phyloP scores from a whole-genome alignment of 2,113 vertebrate species.

The Ptilorrhoa leucosticta region DNA sequence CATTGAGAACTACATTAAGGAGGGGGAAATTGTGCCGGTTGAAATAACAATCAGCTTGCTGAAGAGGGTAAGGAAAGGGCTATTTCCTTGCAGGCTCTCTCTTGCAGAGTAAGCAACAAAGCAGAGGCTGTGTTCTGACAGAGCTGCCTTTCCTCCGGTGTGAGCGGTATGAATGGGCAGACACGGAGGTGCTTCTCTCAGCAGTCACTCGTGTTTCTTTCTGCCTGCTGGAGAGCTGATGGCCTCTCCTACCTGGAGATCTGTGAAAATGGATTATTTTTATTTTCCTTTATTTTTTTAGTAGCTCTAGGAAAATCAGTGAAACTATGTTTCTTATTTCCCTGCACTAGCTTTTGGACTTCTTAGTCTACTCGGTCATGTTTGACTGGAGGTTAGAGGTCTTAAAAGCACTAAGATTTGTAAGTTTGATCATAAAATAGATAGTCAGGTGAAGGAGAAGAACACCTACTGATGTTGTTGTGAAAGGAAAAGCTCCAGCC shows the following conservation, averaged over 20 bases:
- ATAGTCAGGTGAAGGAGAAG: background rate
- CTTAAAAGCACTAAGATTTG: background rate
- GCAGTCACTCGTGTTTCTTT: background rate
- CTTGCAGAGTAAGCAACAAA: background rate
- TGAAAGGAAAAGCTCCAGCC: background rate
- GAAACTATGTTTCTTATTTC: background rate
- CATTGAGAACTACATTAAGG: constrained; percentile 90
- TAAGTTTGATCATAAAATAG: background rate
- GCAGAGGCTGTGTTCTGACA: background rate
- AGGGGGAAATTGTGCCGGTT: constrained; percentile 94
- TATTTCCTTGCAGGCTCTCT: background rate
- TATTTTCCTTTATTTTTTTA: background rate
- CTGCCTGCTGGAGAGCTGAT: background rate
- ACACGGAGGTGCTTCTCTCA: background rate
- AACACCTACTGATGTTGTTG: background rate
- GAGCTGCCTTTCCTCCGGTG: background rate
- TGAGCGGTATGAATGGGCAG: background rate
- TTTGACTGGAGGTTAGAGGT: background rate
- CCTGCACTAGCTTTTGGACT: background rate
- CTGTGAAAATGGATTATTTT: background rate
- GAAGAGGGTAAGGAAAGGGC: constrained; percentile 80
- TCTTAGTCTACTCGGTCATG: background rate
- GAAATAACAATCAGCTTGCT: constrained; percentile 95
- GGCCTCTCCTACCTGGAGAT: background rate
- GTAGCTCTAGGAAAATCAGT: background rate